Percentiles rank a stretch among this genome's conserved stretches.
phyloP scores from a whole-genome alignment of 2,888 invertebrate species.

The Amblyjoppa fuscipennis region DNA sequence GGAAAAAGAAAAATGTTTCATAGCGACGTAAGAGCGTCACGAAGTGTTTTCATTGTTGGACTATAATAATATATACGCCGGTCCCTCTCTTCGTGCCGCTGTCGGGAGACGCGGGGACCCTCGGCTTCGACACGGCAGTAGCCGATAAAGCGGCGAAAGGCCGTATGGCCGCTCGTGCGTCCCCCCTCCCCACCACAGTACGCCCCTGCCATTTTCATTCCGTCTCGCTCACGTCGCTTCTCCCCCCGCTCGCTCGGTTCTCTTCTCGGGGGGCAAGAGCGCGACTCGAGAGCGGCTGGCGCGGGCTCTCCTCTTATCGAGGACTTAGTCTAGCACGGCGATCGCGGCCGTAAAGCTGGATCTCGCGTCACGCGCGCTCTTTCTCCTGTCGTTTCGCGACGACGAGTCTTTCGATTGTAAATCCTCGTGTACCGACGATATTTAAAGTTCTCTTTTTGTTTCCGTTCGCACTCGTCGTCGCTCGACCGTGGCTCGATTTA shows the following conservation, averaged over 20 bases:
- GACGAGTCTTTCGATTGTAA: background rate
- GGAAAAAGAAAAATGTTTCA: background rate
- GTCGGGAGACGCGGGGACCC: slow-evolving; percentile 53
- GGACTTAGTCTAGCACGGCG: slow-evolving; percentile 72
- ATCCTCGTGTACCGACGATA: slow-evolving; percentile 30
- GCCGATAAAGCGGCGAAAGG: slow-evolving; percentile 74
- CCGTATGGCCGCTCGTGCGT: slow-evolving; percentile 69
- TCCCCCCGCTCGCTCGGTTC: slow-evolving; percentile 55
- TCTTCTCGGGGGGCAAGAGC: slow-evolving; percentile 62
- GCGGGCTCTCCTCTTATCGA: slow-evolving; percentile 70
- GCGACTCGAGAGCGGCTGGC: slow-evolving; percentile 55
- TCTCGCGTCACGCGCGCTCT: slow-evolving; percentile 56
- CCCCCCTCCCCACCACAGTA: slow-evolving; percentile 48
- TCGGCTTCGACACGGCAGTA: slow-evolving; percentile 59
- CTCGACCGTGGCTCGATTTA: no score
- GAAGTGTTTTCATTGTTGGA: slow-evolving; percentile 37
- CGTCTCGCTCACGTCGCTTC: slow-evolving; percentile 57
- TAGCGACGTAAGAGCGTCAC: background rate
- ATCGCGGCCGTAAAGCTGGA: slow-evolving; percentile 70
- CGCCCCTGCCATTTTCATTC: slow-evolving; percentile 38
- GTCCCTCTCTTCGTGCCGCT: slow-evolving; percentile 44
- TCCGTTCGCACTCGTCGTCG: background rate
- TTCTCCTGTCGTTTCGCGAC: slow-evolving; percentile 1
- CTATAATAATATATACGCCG: slow-evolving; percentile 12
- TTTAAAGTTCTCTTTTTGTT: background rate